Base-by-base conservation (phyloP, 2,888 invertebrate species). In the Stenolophus ochropezus region DNA sequence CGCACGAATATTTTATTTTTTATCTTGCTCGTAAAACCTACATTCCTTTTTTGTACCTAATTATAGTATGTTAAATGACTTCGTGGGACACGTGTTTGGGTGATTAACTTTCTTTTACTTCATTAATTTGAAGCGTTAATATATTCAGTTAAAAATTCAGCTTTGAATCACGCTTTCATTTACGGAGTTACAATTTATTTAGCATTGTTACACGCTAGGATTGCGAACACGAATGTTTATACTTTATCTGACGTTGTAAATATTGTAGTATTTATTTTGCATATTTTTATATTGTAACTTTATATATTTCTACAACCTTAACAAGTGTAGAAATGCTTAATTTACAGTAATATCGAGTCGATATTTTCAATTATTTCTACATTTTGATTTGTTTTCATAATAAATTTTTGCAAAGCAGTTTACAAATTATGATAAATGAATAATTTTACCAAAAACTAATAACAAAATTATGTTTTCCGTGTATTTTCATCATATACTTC, bases 121-220 rank as follows among this genome's bases (percentile, higher is more conserved):
- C 61, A 61, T 61, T 61, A 61, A 61, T 25, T 25, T 61, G 21
- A 25, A 61, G 61, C 61, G 61, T 11, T 61, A 61, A 61, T 61
- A 25, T 61, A 61, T 61, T 61, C 61, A 21, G 11, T 61, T 61
- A n/a, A 25, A 61, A 61, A 25, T 61, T 23, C 23, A n/a, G 61
- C n/a, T 61, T 61, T 21, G 11, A 25, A 61, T 25, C 21, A 61
- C 8, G 61, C 2, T 23, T 14, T 61, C 21, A 61, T 61, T 61
- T 61, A 23, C 11, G 11, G 23, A 23, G 4, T 61, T 23, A 61
- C 61, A 11, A 61, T 61, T 61, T 25, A 61, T 61, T 61, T 61
- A 25, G 11, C n/a, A 42, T 42, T 42, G 33, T 42, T 42, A 3
- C 33, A 42, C 33, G 11, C 1, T 11, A 11, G 33, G 33, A 4